Evolutionary conservation across 1,140 invertebrate species (phyloP).

Genomic region (Drosophila burlai): DNA sequence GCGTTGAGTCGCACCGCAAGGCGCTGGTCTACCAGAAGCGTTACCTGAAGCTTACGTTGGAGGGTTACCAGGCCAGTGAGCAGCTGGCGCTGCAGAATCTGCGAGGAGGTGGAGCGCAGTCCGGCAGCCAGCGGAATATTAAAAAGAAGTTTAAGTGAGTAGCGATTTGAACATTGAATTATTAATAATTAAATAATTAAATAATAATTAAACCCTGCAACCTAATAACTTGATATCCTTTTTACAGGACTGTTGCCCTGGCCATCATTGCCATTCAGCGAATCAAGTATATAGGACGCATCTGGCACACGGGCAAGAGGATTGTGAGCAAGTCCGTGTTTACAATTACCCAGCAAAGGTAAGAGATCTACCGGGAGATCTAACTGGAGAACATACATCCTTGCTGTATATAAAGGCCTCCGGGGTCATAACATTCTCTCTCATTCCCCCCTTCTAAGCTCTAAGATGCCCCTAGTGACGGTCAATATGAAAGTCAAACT

Average conservation of each 20-base stretch:
- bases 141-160: constrained; percentile 85
- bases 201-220: neutral
- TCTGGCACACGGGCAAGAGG: constrained; percentile 88
- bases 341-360: constrained; percentile 83
- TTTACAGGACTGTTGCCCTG: constrained; percentile 88
- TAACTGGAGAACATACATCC: neutral
- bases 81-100: constrained; percentile 58
- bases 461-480: constrained; percentile 76
- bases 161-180: too few relatives aligned
- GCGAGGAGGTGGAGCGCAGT: constrained; percentile 1
- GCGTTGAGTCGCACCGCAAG: constrained; percentile 92
- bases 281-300: constrained; percentile 91
- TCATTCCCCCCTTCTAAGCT: constrained; percentile 51
- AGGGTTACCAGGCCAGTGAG: constrained; percentile 88
- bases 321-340: constrained; percentile 86
- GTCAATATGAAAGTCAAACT: constrained; percentile 80
- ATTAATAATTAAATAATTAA: too few relatives aligned
- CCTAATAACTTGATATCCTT: neutral
- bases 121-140: constrained; percentile 18
- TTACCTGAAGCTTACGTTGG: constrained; percentile 90
- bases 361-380: constrained; percentile 7
- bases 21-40: constrained; percentile 94
- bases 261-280: constrained; percentile 89
- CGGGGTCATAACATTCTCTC: constrained; percentile 54
- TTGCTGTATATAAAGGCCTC: constrained; percentile 58